Evolutionary conservation across 2,888 invertebrate genomes (phyloP), one percentile per base, ranked within the genome.

Genomic region (Brachylomia viminalis): DNA sequence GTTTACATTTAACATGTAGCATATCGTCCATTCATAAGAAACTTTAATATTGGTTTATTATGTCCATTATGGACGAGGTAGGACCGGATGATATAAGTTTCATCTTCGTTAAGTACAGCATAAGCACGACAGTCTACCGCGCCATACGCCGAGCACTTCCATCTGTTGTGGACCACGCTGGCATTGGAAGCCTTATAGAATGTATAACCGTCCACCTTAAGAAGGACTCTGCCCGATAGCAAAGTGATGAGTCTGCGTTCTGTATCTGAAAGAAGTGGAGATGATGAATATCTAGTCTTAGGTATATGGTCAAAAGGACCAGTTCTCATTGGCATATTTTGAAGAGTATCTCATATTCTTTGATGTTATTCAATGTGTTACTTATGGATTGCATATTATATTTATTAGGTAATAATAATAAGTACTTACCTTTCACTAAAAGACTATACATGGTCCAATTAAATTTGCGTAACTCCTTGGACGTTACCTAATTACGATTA

Each of bases 141-240:
- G n/a, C 77, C 80, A 13, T 85, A 73, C 8, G 79, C 79, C 1
- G 87, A 84, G 62, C 87, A 86, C 11, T 80, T 77, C 87, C 86
- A 87, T 54, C 86, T 76, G 23, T 74, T 72, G 38, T 66, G 52
- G 3, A 59, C 64, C 13, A 68, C 33, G 8, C 59, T 67, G 4
- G 72, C 3, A 58, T 49, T 61, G 13, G 27, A 62, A 56, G 74
- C 71, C 70, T 89, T 90, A 62, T 87, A 87, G 66, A 89, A 92
- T 0, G 90, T 88, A 68, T 90, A 91, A 3, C 89, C 90, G 52
- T 90, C 72, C 1, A 90, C 62, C 72, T 91, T 80, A 6, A 93
- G 85, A 38, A 91, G 83, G 6, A 83, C 84, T 27, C 78, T 87
- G 5, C 91, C 89, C 11, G 80, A 79, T 23, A 62, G 10, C 42